A percentile compares a stretch with the other conserved stretches of the same genome.
These are phyloP conservation scores for Gambusia affinis DNA, from an alignment of 2,113 vertebrate species.

Conservation along the genomic window DNA sequence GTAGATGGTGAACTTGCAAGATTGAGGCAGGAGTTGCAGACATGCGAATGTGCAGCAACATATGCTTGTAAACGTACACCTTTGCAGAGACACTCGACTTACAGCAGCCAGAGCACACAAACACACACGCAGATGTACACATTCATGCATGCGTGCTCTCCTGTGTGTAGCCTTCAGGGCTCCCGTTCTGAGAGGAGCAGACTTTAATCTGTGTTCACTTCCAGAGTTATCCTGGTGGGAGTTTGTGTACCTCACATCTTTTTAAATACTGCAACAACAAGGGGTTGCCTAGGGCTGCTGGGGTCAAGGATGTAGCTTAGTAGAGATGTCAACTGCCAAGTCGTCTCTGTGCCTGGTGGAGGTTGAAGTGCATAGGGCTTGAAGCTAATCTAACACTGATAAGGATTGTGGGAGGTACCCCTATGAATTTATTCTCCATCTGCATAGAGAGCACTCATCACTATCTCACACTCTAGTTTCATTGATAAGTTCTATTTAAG, in stretches of 20 bases:
- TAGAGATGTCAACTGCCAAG: constrained; percentile 64
- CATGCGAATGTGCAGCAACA: constrained; percentile 42
- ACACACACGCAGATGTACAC: neutral
- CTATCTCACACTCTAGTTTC: constrained; percentile 13
- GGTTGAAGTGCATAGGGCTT: constrained; percentile 62
- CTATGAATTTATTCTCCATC: constrained; percentile 17
- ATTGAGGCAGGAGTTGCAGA: constrained; percentile 78
- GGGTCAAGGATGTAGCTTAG: constrained; percentile 63
- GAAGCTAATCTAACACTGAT: constrained; percentile 45
- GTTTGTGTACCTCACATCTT: constrained; percentile 64
- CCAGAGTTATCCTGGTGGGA: constrained; percentile 57
- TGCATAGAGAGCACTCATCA: constrained; percentile 21
- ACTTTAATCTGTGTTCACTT: constrained; percentile 68
- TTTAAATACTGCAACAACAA: constrained; percentile 72
- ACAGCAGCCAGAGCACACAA: constrained; percentile 7
- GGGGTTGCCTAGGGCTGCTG: constrained; percentile 55
- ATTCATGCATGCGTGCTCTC: constrained; percentile 24
- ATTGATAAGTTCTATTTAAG: constrained; percentile 34
- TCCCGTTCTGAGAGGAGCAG: constrained; percentile 50
- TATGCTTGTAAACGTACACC: constrained; percentile 25
- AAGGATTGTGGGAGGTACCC: constrained; percentile 27
- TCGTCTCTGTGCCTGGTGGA: constrained; percentile 46
- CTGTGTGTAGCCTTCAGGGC: constrained; percentile 58
- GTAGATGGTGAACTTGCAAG: constrained; percentile 34
- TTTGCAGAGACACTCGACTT: constrained; percentile 19